phyloP scores from a whole-genome alignment of 2,797 vertebrate species.

The Heteromormyrus szaboi region DNA sequence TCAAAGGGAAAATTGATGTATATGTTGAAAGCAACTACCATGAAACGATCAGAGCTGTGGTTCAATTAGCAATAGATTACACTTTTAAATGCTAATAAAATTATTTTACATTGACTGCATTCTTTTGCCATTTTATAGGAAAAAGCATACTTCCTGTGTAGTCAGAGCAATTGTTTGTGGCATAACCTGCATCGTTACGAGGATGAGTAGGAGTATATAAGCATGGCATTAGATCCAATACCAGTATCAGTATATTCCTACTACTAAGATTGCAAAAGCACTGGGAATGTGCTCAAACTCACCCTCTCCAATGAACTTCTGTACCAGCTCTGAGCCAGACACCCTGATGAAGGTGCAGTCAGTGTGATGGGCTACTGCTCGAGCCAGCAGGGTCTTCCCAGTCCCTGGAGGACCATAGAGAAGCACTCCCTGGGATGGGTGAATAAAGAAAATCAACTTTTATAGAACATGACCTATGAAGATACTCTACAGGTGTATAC shows the following conservation, averaged over 20 bases:
- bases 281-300: neutral
- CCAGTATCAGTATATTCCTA: neutral
- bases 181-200: neutral
- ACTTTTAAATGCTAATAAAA: neutral
- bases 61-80: neutral
- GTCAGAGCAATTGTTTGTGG: neutral
- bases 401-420: slow-evolving; percentile 93
- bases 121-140: neutral
- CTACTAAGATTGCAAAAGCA: neutral
- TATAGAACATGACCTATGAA: neutral
- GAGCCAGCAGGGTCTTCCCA: slow-evolving; percentile 89
- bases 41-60: neutral
- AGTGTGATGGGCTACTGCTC: slow-evolving; percentile 95
- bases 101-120: neutral
- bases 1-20: neutral
- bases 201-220: neutral
- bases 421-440: slow-evolving; percentile 75
- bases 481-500: neutral
- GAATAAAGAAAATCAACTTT: neutral
- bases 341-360: slow-evolving; percentile 98
- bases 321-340: slow-evolving; percentile 92
- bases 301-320: slow-evolving; percentile 99
- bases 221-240: neutral
- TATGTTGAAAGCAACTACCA: neutral
- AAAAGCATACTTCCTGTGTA: neutral